These are phyloP conservation scores for Riparia riparia DNA, from an alignment of 2,113 vertebrate genomes.

Conservation along the genomic window DNA sequence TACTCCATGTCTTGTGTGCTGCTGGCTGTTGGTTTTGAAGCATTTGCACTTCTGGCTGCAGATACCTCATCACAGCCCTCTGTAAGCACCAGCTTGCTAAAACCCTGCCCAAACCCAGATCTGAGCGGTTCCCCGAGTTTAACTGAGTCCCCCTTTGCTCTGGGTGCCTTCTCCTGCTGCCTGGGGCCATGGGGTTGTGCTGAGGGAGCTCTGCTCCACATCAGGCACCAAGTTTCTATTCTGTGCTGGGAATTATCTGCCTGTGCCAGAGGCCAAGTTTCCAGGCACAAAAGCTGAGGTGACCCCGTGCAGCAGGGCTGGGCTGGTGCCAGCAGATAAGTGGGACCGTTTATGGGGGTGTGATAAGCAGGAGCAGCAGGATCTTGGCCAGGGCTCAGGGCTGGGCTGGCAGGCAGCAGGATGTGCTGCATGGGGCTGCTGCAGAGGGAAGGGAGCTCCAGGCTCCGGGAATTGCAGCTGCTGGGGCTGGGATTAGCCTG, in stretches of 20 bases:
- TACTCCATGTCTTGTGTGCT: fast-evolving
- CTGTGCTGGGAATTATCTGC: background rate
- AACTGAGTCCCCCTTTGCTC: background rate
- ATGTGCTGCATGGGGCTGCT: fast-evolving
- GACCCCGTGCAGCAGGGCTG: background rate
- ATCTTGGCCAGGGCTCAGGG: background rate
- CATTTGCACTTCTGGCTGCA: constrained; percentile 4
- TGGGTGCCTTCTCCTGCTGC: background rate
- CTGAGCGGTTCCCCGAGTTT: background rate
- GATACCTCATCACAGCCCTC: background rate
- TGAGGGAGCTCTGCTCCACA: background rate
- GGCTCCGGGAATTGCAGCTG: background rate
- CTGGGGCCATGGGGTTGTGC: fast-evolving
- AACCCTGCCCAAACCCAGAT: fast-evolving
- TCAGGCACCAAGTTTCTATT: background rate
- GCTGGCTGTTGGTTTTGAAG: background rate
- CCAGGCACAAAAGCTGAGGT: background rate
- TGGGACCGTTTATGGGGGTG: background rate
- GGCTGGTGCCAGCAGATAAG: constrained; percentile 30
- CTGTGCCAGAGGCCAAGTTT: background rate
- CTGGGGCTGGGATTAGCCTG: background rate
- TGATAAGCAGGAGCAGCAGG: constrained; percentile 10
- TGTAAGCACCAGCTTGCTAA: background rate
- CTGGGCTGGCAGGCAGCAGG: background rate
- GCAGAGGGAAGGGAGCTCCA: background rate